Evolutionary conservation across 1,140 invertebrate genomes (phyloP), one percentile per base, ranked within the genome.

Genomic region (Brachionus sp.): DNA sequence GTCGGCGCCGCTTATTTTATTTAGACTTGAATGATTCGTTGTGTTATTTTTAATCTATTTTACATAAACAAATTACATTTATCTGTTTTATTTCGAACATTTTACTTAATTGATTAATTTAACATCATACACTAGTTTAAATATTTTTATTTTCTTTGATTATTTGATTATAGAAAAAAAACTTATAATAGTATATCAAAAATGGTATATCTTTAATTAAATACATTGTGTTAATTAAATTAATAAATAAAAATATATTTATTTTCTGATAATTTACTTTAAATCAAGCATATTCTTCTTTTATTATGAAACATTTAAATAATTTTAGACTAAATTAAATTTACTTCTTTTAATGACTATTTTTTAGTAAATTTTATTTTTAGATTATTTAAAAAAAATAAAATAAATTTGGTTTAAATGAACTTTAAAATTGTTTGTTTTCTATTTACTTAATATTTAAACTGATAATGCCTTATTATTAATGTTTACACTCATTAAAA

Each of bases 1-100:
- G 7, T 39, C 35, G 66, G 37, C 66, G 66, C 66, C 66, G 37
- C n/a, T 70, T 70, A 70, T 70, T 33, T 70, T 70, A 39, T 23
- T 70, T 39, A 70, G 9, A 70, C 66, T 16, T 7, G 66, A 70
- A 70, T 70, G 66, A 70, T 70, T 70, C 37, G 50, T 57, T 57
- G 16, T 57, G 16, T 3, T 57, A 7, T 57, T 57, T 57, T 57
- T 42, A 2, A 42, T 42, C 12, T 29, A 29, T 29, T 29, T 29
- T 29, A 29, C 39, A 42, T 9, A 57, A 57, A 57, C 50, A 25
- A 57, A 19, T 57, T 16, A 50, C 44, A 13, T 16, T 50, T 5
- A 50, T 57, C 50, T 57, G 50, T 57, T 57, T 25, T 57, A 16
- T 57, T 57, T 57, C 50, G 50, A 23, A 57, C 50, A 57, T 57